These are phyloP conservation scores for Dendrolimus houi DNA, from an alignment of 2,888 invertebrate species.

Conservation along the genomic window DNA sequence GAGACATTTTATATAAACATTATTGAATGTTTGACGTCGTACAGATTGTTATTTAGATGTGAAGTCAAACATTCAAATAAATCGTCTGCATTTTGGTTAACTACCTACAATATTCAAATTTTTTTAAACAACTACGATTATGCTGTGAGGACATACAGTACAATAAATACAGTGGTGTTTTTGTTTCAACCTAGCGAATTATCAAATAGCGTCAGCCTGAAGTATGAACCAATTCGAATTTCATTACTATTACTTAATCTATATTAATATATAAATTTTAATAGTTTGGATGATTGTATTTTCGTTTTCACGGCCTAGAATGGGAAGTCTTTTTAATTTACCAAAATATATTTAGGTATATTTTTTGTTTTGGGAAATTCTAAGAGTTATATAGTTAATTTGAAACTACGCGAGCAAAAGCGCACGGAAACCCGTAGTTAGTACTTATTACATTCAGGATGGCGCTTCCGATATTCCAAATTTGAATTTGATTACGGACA, in stretches of 20 bases:
- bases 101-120: slow-evolving; percentile 16
- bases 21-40: neutral
- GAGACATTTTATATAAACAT: slow-evolving; percentile 6
- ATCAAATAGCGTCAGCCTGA: slow-evolving; percentile 54
- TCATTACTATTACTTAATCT: no score
- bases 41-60: no score
- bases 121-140: neutral
- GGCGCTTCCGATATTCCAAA: slow-evolving; percentile 50
- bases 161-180: neutral
- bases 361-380: no score
- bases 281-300: no score
- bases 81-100: slow-evolving; percentile 23
- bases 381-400: no score
- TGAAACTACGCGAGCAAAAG: no score
- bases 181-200: no score
- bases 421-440: neutral
- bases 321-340: no score
- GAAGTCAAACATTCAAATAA: slow-evolving; percentile 2
- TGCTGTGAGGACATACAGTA: neutral
- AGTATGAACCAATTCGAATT: slow-evolving; percentile 13
- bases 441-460: slow-evolving; percentile 49
- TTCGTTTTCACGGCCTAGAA: no score
- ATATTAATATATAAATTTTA: no score
- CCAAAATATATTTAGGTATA: no score
- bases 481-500: slow-evolving; percentile 39